phyloP scores from a whole-genome alignment of 2,113 vertebrate genomes.

The Mola mola region DNA sequence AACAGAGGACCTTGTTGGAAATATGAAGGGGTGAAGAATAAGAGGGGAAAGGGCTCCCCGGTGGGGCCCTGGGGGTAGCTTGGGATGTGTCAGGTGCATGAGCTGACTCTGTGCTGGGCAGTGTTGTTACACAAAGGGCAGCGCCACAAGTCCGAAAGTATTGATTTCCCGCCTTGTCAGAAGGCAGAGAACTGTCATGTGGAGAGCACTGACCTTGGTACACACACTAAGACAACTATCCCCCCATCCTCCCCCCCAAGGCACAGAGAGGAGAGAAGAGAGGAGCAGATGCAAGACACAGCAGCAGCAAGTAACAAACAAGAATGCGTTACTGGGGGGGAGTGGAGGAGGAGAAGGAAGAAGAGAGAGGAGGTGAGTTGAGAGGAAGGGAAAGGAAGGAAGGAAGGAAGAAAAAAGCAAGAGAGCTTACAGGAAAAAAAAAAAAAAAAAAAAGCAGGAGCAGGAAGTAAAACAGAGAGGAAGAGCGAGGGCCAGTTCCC shows the following conservation, averaged over 20 bases:
- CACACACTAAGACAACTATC: constrained; percentile 92
- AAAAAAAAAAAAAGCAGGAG: constrained; percentile 1
- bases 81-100: constrained; percentile 95
- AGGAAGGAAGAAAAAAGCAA: not conserved
- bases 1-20: constrained; percentile 83
- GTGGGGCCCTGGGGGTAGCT: constrained; percentile 75
- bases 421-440: constrained; percentile 17
- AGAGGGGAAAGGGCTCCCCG: constrained; percentile 88
- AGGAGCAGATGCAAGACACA: constrained; percentile 87
- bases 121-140: constrained; percentile 98
- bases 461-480: constrained; percentile 75
- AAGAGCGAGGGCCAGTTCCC: constrained; percentile 80
- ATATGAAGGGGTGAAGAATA: constrained; percentile 71
- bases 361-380: constrained; percentile 42
- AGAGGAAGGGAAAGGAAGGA: constrained; percentile 23
- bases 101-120: constrained; percentile 66
- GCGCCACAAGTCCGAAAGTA: constrained; percentile 98
- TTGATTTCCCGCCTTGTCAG: constrained; percentile 98
- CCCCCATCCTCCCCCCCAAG: constrained; percentile 84
- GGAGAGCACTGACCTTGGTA: constrained; percentile 94
- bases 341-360: constrained; percentile 21
- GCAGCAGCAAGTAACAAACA: constrained; percentile 79
- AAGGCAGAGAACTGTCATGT: constrained; percentile 98
- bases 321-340: constrained; percentile 54
- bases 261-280: constrained; percentile 64